Percentiles rank a stretch among this genome's conserved stretches.
Evolutionary conservation across 2,888 invertebrate species (phyloP).

Genomic region (Dynastes tityus): DNA sequence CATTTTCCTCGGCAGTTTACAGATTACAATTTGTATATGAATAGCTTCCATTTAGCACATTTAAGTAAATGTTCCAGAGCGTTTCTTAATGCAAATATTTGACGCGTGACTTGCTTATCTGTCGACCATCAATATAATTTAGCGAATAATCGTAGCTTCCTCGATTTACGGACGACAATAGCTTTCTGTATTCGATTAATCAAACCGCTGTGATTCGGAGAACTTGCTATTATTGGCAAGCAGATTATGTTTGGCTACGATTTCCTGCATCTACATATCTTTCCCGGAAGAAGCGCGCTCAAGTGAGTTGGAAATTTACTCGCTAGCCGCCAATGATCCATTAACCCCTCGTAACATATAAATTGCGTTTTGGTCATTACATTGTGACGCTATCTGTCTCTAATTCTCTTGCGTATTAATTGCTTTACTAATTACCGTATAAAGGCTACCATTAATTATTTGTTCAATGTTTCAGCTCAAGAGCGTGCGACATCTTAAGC

Average conservation of each 20-base stretch:
- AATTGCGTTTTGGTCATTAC: no score
- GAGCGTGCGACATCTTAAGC: no score
- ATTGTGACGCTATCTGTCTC: no score
- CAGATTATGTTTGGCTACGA: not conserved
- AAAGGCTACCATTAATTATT: no score
- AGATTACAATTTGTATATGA: no score
- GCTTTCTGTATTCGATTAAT: slow-evolving; percentile 1
- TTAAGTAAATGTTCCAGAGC: not conserved
- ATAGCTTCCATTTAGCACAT: no score
- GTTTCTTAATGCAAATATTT: not conserved
- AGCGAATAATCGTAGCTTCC: slow-evolving; percentile 1
- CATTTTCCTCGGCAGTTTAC: no score
- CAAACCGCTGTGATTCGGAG: not conserved
- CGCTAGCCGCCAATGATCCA: not conserved
- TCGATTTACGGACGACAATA: not conserved
- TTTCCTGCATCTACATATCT: not conserved
- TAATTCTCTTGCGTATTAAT: no score
- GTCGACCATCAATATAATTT: not conserved
- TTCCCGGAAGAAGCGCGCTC: not conserved
- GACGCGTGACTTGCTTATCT: not conserved
- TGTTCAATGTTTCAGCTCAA: no score
- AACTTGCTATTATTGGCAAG: not conserved
- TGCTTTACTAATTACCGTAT: no score
- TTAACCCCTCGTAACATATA: no score
- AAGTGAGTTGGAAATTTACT: slow-evolving; percentile 7